Evolutionary conservation across 2,113 vertebrate species (phyloP), one percentile per base, ranked within the genome.

Genomic region (Blennius ocellaris): DNA sequence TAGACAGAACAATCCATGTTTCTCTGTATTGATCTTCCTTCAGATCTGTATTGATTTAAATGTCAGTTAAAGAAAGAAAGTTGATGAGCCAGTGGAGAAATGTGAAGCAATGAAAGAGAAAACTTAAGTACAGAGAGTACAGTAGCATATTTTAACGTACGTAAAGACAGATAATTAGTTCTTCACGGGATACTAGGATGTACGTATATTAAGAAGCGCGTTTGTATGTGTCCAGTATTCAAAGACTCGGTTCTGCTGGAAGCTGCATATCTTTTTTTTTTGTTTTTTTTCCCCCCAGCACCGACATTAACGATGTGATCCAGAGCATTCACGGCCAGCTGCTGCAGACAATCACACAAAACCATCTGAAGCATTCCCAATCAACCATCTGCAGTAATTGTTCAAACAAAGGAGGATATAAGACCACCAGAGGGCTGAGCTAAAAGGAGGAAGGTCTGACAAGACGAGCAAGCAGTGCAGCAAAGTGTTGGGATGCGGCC

Each of bases 301-400:
- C 21, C 21, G 4, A 30, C 4, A 4, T 2, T 30, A 30, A 30
- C 21, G 21, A 30, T 30, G 21, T 30, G 21, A 30, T 30, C 21
- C 21, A 30, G 21, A 30, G 21, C 21, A 30, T 30, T 30, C 21
- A 8, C 54, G 39, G 45, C 69, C 53, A 48, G 70, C 75, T 11
- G 70, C 52, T 50, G 56, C 50, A 58, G 53, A 72, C 38, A 71
- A 72, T 81, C 71, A 54, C 37, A 59, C n/a, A 14, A 56, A 69
- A 59, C 17, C 8, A 3, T 43, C 56, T 17, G 12, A n/a, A 71
- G 43, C 41, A 67, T 74, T 58, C 17, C 64, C 62, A 75, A 71
- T 81, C 70, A 78, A 47, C 61, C 75, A 68, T 78, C 70, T 81
- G 66, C 70, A 47, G 52, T 66, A 48, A 16, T 17, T 38, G 15